Evolutionary conservation across 2,888 invertebrate species (phyloP), one percentile per base, ranked within the genome.

Genomic region (Eupelmus urozonus): DNA sequence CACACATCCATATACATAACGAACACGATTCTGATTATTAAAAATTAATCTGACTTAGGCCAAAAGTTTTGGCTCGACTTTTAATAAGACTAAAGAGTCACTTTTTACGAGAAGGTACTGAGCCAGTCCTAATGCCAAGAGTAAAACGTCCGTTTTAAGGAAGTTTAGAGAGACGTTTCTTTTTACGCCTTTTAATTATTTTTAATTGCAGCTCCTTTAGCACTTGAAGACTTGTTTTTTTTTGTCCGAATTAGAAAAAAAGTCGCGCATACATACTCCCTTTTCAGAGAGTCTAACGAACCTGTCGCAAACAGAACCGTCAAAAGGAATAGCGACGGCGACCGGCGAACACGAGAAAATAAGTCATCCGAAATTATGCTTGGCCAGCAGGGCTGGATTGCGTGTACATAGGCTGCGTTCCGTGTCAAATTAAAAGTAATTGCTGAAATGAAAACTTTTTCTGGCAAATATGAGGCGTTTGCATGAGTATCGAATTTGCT

Each of bases 141-240:
- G 62, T 51, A 62, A 51, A 49, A 23, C 18, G 42, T 53, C 25
- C 27, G 51, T 23, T 53, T 40, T 25, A 42, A 25, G 23, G 42
- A 72, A 72, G 20, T 60, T 71, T 62, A 60, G n/a, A 60, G 60
- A 29, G 23, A 49, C 60, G 34, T 71, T 18, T 20, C n/a, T 63
- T 42, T 67, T 72, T 72, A 72, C 53, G 63, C 29, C 62, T 72
- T 72, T 72, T 63, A 62, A 72, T 72, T 72, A 72, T 63, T 72
- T 72, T 72, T 72, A 72, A 72, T 72, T 72, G 42, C 62, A 27
- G 25, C 62, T 53, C 9, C 53, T 72, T 62, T 51, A 40, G 53
- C 53, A 63, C 62, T 72, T 51, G 16, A 27, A 63, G 63, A 53
- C 53, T 11, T 29, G 27, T n/a, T 29, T 13, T 57, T 34, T 53